Evolutionary conservation across 1,140 invertebrate genomes (phyloP).

Genomic region (Rhagoletis pomonella): DNA sequence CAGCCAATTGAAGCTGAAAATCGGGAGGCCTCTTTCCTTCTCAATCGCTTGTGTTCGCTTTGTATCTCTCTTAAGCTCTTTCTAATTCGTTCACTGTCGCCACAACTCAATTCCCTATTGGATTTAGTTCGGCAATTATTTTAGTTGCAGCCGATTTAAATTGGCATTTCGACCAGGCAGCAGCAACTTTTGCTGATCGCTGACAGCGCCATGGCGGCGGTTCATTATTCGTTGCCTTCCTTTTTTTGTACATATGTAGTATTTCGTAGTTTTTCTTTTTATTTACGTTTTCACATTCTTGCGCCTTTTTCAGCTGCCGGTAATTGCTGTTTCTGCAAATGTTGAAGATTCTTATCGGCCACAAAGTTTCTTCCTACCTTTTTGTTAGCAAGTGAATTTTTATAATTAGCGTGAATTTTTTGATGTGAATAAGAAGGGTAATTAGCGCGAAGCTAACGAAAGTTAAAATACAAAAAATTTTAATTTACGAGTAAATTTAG

Average conservation of each 20-base stretch:
- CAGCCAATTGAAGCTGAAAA: background rate
- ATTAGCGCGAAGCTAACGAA: background rate
- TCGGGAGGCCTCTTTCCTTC: background rate
- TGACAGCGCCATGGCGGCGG: background rate
- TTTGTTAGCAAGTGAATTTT: slow-evolving; percentile 20
- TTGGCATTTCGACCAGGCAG: background rate
- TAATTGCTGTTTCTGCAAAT: slow-evolving; percentile 39
- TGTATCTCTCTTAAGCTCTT: background rate
- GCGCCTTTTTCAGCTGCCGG: background rate
- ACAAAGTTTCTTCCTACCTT: background rate
- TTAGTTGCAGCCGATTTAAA: slow-evolving; percentile 31
- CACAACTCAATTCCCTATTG: slow-evolving; percentile 28
- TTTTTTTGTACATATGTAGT: background rate
- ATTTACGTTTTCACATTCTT: background rate
- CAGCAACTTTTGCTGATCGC: background rate
- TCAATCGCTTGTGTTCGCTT: background rate
- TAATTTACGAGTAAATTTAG: no score
- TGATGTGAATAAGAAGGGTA: background rate
- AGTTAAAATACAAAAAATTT: no score
- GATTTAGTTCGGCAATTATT: slow-evolving; percentile 29
- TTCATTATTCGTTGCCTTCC: background rate
- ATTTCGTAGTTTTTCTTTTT: background rate
- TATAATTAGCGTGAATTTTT: background rate
- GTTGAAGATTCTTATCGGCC: slow-evolving; percentile 38
- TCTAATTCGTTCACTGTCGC: slow-evolving; percentile 21